A percentile compares a stretch with the other conserved stretches of the same genome.
These are phyloP conservation scores for Phataginus tricuspis DNA, from an alignment of 2,797 vertebrate genomes.

Conservation along the genomic window DNA sequence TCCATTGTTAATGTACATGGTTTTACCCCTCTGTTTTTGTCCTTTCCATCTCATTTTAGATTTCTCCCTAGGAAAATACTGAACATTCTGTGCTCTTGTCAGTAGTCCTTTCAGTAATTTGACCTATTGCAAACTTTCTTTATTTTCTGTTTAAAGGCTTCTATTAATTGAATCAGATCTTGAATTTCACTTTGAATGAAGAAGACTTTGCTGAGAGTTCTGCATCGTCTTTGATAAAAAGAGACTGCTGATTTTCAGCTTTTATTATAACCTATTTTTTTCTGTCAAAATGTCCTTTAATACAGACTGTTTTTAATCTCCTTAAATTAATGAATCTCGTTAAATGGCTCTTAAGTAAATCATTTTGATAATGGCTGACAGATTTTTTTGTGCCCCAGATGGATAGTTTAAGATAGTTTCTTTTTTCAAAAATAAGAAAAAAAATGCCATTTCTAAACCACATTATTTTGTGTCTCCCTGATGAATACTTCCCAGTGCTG, in stretches of 20 bases:
- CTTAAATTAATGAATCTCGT: slow-evolving; percentile 76
- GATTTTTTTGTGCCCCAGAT: slow-evolving; percentile 27
- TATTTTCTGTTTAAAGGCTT: slow-evolving; percentile 60
- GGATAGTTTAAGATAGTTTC: slow-evolving; percentile 42
- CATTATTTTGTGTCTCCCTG: slow-evolving; percentile 40
- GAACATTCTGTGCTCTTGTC: background rate
- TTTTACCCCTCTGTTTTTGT: background rate
- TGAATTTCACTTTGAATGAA: slow-evolving; percentile 68
- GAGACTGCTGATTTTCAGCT: slow-evolving; percentile 69
- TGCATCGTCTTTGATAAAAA: slow-evolving; percentile 69
- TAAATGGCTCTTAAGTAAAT: slow-evolving; percentile 80
- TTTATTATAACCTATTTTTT: slow-evolving; percentile 75
- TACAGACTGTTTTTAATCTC: slow-evolving; percentile 70
- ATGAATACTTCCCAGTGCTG: slow-evolving; percentile 49
- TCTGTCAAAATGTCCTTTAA: slow-evolving; percentile 75
- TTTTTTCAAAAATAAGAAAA: background rate
- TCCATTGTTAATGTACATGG: background rate
- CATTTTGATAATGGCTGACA: slow-evolving; percentile 64
- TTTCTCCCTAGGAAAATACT: background rate
- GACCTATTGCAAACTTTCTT: slow-evolving; percentile 46
- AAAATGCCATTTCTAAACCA: background rate
- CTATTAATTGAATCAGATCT: slow-evolving; percentile 75
- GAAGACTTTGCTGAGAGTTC: slow-evolving; percentile 60
- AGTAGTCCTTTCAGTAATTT: background rate
- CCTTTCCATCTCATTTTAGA: background rate